phyloP scores from a whole-genome alignment of 2,797 vertebrate species.

The Cossypha heuglini region DNA sequence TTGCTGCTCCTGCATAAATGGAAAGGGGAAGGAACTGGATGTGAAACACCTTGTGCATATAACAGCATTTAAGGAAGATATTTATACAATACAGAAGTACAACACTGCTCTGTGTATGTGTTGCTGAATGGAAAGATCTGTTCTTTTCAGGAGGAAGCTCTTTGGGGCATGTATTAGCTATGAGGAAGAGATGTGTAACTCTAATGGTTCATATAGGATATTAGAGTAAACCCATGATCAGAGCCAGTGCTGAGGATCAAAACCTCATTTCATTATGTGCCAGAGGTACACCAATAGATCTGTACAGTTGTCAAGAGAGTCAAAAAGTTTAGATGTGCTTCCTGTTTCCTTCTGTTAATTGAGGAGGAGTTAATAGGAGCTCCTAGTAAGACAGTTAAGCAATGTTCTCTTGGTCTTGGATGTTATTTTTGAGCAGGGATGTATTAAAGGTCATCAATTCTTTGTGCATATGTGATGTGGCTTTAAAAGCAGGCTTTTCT shows the following conservation, averaged over 20 bases:
- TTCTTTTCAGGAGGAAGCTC: background rate
- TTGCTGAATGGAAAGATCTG: background rate
- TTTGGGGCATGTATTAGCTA: background rate
- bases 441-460: background rate
- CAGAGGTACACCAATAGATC: background rate
- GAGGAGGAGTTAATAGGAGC: background rate
- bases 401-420: background rate
- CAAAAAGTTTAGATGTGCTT: background rate
- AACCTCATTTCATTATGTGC: background rate
- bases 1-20: background rate
- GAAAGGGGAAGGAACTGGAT: background rate
- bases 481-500: background rate
- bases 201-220: background rate
- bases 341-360: background rate
- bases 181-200: background rate
- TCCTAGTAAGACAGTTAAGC: background rate
- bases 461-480: background rate
- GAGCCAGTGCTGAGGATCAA: background rate
- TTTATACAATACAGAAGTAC: background rate
- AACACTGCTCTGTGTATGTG: background rate
- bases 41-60: background rate
- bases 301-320: background rate
- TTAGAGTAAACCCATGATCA: rapidly evolving
- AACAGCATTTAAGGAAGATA: background rate
- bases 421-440: background rate